Base-by-base conservation (phyloP, 2,113 vertebrate genomes). In the Sphaerodactylus townsendi region DNA sequence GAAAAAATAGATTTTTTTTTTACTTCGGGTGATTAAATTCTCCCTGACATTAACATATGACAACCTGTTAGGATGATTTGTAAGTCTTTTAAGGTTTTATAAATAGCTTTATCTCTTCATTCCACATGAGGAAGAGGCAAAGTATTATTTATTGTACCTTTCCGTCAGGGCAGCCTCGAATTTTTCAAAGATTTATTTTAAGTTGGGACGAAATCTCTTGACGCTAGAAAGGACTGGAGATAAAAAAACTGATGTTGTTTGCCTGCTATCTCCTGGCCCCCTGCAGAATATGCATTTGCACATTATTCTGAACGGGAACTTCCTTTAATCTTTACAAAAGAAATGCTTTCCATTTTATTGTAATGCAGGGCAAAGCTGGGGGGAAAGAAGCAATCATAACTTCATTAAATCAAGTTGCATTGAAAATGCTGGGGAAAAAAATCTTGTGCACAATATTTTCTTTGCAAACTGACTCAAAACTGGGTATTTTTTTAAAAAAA, bases 91-190 rank as follows among this genome's bases (percentile, higher is more conserved):
- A 93, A 87, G 85, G 68, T 80, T 94, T 95, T 91, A 93, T 88
- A 95, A 95, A 94, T 89, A 96, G 91, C 85, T 94, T 95, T 95
- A 92, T 95, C 91, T 96, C 92, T 92, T 88, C 94, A 88, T 92
- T 95, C 92, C 93, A 93, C 90, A 92, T 25, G 83, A 95, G 89
- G 81, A 93, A 94, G 94, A 94, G 88, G 77, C 65, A 79, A 93
- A 93, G 19, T 91, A 89, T 91, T 95, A 96, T 93, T 95, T 95
- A 95, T 95, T 93, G 85, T 95, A 81, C 88, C 88, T 95, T 90
- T 92, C 82, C 23, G 89, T 85, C 84, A 90, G 41, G 84, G n/a
- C 86, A 86, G 89, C 93, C 90, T 73, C 56, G 87, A 93, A 93
- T 88, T 93, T 93, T 95, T 93, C 85, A 93, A 95, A 95, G 87